Evolutionary conservation across 2,797 vertebrate genomes (phyloP).

Genomic region (Morus bassanus): DNA sequence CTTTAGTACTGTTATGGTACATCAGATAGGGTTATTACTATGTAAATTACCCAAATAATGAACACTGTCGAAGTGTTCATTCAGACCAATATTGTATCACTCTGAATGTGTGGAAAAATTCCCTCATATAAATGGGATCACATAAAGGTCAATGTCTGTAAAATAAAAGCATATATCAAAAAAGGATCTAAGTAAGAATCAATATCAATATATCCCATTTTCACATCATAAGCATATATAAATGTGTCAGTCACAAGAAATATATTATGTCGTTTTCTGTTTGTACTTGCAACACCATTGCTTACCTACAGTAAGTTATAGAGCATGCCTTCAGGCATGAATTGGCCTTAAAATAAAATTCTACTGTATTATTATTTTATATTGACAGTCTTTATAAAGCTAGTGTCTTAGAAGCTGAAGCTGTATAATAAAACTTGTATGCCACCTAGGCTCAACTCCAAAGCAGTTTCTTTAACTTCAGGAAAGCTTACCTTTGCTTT

Average conservation of each 20-base stretch:
- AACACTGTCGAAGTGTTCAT: constrained; percentile 61
- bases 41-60: constrained; percentile 73
- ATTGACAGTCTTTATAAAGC: constrained; percentile 2
- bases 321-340: constrained; percentile 29
- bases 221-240: constrained; percentile 49
- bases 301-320: constrained; percentile 8
- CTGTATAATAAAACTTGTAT: background rate
- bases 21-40: constrained; percentile 59
- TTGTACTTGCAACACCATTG: constrained; percentile 33
- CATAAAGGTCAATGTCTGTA: constrained; percentile 69
- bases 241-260: constrained; percentile 37
- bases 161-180: constrained; percentile 69
- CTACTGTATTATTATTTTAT: background rate
- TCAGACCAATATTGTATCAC: constrained; percentile 52
- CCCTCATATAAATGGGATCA: constrained; percentile 60
- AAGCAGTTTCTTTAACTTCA: background rate
- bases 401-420: constrained; percentile 6
- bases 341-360: constrained; percentile 51
- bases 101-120: constrained; percentile 39
- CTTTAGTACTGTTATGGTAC: constrained; percentile 45
- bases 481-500: background rate
- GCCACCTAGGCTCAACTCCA: background rate
- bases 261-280: constrained; percentile 12
- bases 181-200: constrained; percentile 63
- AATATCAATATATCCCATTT: constrained; percentile 34